These are phyloP conservation scores for Clarias pachynema DNA, from an alignment of 2,797 vertebrate species.

Conservation along the genomic window DNA sequence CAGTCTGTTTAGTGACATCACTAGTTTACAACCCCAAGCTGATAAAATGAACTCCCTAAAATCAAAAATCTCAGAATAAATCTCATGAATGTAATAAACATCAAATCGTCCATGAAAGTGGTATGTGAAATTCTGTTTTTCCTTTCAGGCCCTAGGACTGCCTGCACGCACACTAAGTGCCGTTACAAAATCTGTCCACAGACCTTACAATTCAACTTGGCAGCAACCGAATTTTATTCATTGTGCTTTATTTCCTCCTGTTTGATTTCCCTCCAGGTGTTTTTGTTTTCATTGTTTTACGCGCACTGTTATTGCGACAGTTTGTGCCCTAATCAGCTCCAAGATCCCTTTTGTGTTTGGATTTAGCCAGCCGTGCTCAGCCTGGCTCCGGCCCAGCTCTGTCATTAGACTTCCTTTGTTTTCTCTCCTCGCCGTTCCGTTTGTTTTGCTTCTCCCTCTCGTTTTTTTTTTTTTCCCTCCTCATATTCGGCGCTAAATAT, in stretches of 20 bases:
- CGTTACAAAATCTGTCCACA: constrained; percentile 4
- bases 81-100: neutral
- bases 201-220: constrained; percentile 26
- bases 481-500: constrained; percentile 53
- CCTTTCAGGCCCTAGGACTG: neutral
- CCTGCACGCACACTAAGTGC: neutral
- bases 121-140: neutral
- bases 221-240: constrained; percentile 27
- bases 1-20: constrained; percentile 1
- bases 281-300: constrained; percentile 61
- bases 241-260: constrained; percentile 23
- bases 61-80: neutral
- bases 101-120: neutral
- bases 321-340: constrained; percentile 72
- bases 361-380: constrained; percentile 70
- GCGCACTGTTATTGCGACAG: constrained; percentile 75
- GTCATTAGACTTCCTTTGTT: constrained; percentile 80
- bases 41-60: neutral
- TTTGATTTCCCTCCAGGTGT: constrained; percentile 56
- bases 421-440: constrained; percentile 75
- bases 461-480: constrained; percentile 57
- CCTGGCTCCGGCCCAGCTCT: constrained; percentile 76
- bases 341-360: constrained; percentile 79
- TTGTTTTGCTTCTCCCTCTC: constrained; percentile 77
- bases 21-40: neutral